A percentile compares a stretch with the other conserved stretches of the same genome.
Evolutionary conservation across 2,888 invertebrate species (phyloP).

Genomic region (Apamea anceps): DNA sequence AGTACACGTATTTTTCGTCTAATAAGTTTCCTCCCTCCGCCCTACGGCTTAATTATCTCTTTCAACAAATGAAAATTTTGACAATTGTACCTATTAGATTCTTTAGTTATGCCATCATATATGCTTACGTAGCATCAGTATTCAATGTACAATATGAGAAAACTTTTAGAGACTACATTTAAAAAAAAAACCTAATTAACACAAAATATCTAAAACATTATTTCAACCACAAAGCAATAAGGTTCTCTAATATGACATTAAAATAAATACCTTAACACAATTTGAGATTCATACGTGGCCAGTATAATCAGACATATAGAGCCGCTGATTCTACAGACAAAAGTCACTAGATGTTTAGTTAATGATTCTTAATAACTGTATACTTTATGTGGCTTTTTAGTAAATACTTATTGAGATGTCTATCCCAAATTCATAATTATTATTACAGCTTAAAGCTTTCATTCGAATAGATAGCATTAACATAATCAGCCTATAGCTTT

Average conservation of each 20-base stretch:
- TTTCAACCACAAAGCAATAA: conserved; percentile 12
- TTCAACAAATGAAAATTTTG: conserved; percentile 6
- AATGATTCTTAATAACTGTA: neutral
- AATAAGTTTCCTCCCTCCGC: too few species aligned
- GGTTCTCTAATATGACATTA: conserved; percentile 8
- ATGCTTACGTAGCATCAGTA: too few species aligned
- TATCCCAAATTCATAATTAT: neutral
- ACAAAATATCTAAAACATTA: conserved; percentile 7
- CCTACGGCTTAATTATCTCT: conserved; percentile 1
- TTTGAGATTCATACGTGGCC: neutral
- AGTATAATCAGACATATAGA: neutral
- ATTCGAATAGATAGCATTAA: neutral
- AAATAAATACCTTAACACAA: neutral
- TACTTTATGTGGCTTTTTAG: neutral
- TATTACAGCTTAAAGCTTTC: neutral
- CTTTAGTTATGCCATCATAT: neutral
- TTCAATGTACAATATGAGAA: too few species aligned
- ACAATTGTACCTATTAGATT: neutral
- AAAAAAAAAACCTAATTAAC: conserved; percentile 4
- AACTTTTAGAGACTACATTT: neutral
- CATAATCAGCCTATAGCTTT: too few species aligned
- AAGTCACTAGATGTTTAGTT: neutral
- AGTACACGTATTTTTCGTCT: neutral
- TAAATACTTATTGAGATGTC: neutral
- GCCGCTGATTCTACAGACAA: neutral